Evolutionary conservation across 2,888 invertebrate genomes (phyloP).

Genomic region (Noctua janthe): DNA sequence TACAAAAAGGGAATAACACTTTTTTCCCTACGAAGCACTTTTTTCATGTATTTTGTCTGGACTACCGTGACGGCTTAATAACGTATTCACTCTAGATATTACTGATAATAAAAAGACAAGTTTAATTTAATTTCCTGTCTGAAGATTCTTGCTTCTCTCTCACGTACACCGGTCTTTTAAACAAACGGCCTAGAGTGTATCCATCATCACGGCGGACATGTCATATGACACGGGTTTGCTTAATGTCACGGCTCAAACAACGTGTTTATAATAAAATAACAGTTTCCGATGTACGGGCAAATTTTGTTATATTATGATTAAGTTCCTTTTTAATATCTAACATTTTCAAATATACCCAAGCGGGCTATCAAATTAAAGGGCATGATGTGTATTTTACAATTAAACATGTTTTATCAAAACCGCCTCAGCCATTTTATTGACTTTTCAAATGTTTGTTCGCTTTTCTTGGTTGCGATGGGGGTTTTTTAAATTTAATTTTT

Average conservation of each 20-base stretch:
- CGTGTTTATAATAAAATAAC: slow-evolving; percentile 47
- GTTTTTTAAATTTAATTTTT: too few species aligned
- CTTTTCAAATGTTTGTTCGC: too few species aligned
- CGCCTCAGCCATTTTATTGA: too few species aligned
- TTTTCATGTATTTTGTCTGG: too few species aligned
- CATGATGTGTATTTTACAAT: too few species aligned
- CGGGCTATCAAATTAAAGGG: too few species aligned
- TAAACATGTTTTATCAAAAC: too few species aligned
- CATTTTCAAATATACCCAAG: too few species aligned
- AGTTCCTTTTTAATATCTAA: background rate
- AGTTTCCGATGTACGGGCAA: slow-evolving; percentile 51
- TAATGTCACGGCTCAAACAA: slow-evolving; percentile 75
- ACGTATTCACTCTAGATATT: background rate
- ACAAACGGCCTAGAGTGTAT: slow-evolving; percentile 67
- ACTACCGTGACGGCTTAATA: too few species aligned
- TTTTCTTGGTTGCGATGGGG: too few species aligned
- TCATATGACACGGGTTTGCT: slow-evolving; percentile 77
- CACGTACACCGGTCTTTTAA: slow-evolving; percentile 67
- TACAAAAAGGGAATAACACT: too few species aligned
- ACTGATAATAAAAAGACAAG: background rate
- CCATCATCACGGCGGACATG: slow-evolving; percentile 83
- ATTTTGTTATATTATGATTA: slow-evolving; percentile 17
- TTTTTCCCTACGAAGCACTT: too few species aligned
- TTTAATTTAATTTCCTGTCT: background rate
- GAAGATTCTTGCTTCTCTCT: slow-evolving; percentile 56